Base-by-base conservation (phyloP, 1,140 invertebrate genomes). In the Penaeus japonicus region DNA sequence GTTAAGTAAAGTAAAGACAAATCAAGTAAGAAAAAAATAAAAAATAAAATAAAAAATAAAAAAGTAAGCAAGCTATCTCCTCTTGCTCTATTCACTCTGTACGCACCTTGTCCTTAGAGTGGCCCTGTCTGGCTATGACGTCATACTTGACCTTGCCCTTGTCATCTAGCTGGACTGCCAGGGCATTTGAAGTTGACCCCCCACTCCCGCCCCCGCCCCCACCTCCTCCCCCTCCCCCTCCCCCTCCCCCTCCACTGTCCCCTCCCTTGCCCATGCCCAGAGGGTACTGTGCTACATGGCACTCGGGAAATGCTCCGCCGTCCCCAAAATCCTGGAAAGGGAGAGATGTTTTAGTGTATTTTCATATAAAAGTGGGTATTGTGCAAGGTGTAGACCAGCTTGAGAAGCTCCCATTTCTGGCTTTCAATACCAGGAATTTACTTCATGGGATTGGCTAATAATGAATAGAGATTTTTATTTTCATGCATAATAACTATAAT, bases 261-360 rank as follows among this genome's bases (percentile, higher is more conserved):
- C 91, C 91, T 65, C 94, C 95, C 90, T 94, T 94, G 0, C 96
- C 96, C 94, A 99, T 96, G 89, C 96, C 96, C 47, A 99, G 93
- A 0, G 99, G 99, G 93, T 98, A 99, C 92, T 99, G 99, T 0
- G 98, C 98, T 20, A 99, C 96, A 92, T 96, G 96, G 86, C 99
- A 98, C 93, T 99, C 99, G 1, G 99, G 99, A 93, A 98, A 99
- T 0, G 99, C 97, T 18, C 99, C 99, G 12, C 99, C 99, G 96
- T 99, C 98, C 91, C 95, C 95, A 94, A 95, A 97, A 93, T 97
- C 96, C 94, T 95, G 90, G 54, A 90, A 65, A 17, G 77, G 27
- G 55, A 59, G 12, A 62, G 24, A 73, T 30, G 17, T 24, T 22
- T 12, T 22, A 30, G 27, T 30, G 24, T n/a, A 32, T n/a, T 73